Base-by-base conservation (phyloP, 2,888 invertebrate species). In the Calameuta idolon region DNA sequence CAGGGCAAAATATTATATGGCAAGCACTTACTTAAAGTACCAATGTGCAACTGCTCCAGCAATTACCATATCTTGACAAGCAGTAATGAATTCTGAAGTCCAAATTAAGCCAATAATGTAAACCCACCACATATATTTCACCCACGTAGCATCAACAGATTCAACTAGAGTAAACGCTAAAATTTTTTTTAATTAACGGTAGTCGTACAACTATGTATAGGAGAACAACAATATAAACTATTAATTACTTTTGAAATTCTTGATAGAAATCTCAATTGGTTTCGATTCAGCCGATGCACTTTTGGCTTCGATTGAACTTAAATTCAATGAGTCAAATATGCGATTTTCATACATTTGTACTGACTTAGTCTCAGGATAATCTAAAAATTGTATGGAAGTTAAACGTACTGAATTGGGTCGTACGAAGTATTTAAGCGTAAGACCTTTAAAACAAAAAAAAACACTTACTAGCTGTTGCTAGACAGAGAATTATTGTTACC, bases 121-220 rank as follows among this genome's bases (percentile, higher is more conserved):
- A 85, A 98, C 95, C 97, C 98, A 98, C 96, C 98, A 97, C 96
- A 98, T 96, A 86, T 97, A 97, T 88, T 96, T 96, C 68, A 97
- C 94, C 95, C 96, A 96, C 84, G 95, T 93, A 0, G 95, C 95
- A 89, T 96, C 96, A 15, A 94, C 92, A 89, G 96, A 97, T 89
- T 96, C 95, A 77, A 97, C 93, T 75, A 95, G 92, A 11, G 93
- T 93, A 82, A 95, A 93, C 80, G 93, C 95, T 95, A 83, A 40
- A 92, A 90, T 77, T 82, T 75, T 73, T 68, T 79, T 68, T 69
- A 40, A 75, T 79, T 79, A 75, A 79, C 75, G 33, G 75, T 12
- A 71, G 34, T 31, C 12, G 31, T 31, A 71, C 12, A 34, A 71
- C 31, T 15, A 12, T 1, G 12, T 31, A 71, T 31, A 71, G 33